phyloP scores from a whole-genome alignment of 2,797 vertebrate species.

The Typhlichthys eigenmanni region DNA sequence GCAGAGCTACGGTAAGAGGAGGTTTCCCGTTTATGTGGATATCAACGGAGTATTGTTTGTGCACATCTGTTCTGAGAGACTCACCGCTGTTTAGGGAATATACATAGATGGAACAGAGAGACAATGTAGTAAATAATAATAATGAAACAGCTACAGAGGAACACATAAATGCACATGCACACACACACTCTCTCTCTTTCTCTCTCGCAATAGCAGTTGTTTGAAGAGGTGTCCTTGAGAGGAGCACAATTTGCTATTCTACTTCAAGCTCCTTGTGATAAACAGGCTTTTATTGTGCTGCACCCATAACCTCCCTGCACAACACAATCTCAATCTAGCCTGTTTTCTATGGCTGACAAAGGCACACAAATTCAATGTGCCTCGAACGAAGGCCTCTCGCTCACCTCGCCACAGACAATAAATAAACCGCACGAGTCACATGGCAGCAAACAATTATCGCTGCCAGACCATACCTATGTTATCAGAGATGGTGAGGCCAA shows the following conservation, averaged over 20 bases:
- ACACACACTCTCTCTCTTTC: slow-evolving; percentile 7
- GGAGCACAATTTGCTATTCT: slow-evolving; percentile 65
- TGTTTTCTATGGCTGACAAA: slow-evolving; percentile 70
- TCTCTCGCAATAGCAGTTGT: slow-evolving; percentile 38
- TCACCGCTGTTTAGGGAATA: slow-evolving; percentile 32
- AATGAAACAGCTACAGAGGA: slow-evolving; percentile 43
- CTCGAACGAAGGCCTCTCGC: slow-evolving; percentile 58
- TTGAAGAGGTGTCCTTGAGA: slow-evolving; percentile 71
- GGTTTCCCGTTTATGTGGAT: slow-evolving; percentile 22
- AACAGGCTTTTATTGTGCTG: slow-evolving; percentile 62
- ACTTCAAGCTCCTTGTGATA: slow-evolving; percentile 60
- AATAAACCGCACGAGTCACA: slow-evolving; percentile 60
- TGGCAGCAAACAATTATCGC: slow-evolving; percentile 55
- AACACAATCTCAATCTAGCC: slow-evolving; percentile 71
- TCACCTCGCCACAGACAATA: slow-evolving; percentile 50
- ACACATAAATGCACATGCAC: slow-evolving; percentile 38
- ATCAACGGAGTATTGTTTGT: slow-evolving; percentile 38
- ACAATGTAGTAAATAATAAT: slow-evolving; percentile 59
- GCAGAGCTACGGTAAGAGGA: slow-evolving; percentile 19
- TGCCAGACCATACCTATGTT: slow-evolving; percentile 48
- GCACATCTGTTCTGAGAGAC: slow-evolving; percentile 51
- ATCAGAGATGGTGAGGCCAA: slow-evolving; percentile 55
- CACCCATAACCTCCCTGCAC: slow-evolving; percentile 63
- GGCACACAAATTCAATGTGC: slow-evolving; percentile 66
- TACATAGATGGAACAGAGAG: slow-evolving; percentile 26